Conservation (phyloP, 2,113 vertebrate genomes). For the Osmerus mordax region DNA sequence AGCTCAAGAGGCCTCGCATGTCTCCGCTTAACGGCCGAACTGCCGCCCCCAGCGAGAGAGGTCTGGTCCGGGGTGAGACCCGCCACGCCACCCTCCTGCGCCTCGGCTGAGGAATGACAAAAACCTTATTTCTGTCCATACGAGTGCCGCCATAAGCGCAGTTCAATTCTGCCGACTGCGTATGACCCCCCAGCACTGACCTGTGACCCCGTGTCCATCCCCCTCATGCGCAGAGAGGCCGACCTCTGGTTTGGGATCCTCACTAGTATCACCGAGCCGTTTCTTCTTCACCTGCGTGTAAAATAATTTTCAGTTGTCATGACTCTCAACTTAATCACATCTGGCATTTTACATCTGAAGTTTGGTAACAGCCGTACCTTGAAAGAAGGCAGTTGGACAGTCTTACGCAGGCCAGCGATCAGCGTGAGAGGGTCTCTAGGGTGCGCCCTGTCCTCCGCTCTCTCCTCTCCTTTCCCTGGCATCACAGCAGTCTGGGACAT, state of each 20-base stretch:
- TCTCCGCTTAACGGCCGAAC: slow-evolving; percentile 73
- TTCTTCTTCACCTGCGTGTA: slow-evolving; percentile 85
- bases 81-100: slow-evolving; percentile 64
- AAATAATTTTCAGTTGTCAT: not conserved
- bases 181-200: slow-evolving; percentile 30
- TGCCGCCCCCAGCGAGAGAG: slow-evolving; percentile 65
- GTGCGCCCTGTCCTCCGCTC: slow-evolving; percentile 77
- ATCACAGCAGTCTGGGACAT: slow-evolving; percentile 73
- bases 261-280: slow-evolving; percentile 70
- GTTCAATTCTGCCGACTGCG: not conserved
- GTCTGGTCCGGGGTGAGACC: slow-evolving; percentile 65
- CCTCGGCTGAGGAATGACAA: slow-evolving; percentile 58
- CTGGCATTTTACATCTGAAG: too few species aligned
- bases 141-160: too few species aligned
- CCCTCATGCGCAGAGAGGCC: slow-evolving; percentile 62
- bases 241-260: slow-evolving; percentile 76
- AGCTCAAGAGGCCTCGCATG: slow-evolving; percentile 84
- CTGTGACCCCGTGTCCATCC: not conserved
- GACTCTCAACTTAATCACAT: not conserved
- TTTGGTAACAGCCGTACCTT: slow-evolving; percentile 71
- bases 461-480: slow-evolving; percentile 76
- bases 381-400: slow-evolving; percentile 89
- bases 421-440: slow-evolving; percentile 74
- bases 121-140: not conserved
- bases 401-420: slow-evolving; percentile 73